phyloP scores from a whole-genome alignment of 1,140 invertebrate genomes.

The Magallana angulata region DNA sequence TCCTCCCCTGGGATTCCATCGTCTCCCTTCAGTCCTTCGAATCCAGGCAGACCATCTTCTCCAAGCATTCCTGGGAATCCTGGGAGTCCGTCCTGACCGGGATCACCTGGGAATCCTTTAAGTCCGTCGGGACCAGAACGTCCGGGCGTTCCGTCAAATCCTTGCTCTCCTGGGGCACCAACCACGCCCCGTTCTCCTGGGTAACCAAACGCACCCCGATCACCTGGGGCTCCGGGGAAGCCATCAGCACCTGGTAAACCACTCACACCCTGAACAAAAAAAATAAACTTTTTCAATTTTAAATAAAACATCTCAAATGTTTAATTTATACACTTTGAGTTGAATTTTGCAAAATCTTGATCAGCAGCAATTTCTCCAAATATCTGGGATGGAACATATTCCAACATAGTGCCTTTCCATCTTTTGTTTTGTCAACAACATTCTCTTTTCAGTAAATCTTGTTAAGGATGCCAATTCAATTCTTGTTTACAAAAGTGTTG shows the following conservation, averaged over 20 bases:
- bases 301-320: too few relatives aligned
- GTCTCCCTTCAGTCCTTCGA: constrained; percentile 30
- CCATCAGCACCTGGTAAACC: constrained; percentile 46
- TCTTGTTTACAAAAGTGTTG: too few relatives aligned
- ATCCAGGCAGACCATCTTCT: constrained; percentile 80
- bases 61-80: constrained; percentile 64
- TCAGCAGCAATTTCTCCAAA: too few relatives aligned
- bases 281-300: not conserved
- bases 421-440: too few relatives aligned
- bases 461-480: too few relatives aligned
- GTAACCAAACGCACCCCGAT: constrained; percentile 38
- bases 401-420: too few relatives aligned
- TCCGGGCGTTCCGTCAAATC: constrained; percentile 57
- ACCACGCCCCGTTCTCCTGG: constrained; percentile 46
- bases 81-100: constrained; percentile 49
- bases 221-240: constrained; percentile 48
- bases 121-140: constrained; percentile 50
- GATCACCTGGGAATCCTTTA: constrained; percentile 46
- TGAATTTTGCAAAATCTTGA: too few relatives aligned
- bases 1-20: constrained; percentile 42
- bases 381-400: too few relatives aligned
- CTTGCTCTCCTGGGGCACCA: constrained; percentile 51
- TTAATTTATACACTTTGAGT: too few relatives aligned
- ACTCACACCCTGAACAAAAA: not conserved
- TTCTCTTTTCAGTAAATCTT: too few relatives aligned